Evolutionary conservation across 2,797 vertebrate genomes (phyloP), one percentile per base, ranked within the genome.

Genomic region (Leptatherina wallacei): DNA sequence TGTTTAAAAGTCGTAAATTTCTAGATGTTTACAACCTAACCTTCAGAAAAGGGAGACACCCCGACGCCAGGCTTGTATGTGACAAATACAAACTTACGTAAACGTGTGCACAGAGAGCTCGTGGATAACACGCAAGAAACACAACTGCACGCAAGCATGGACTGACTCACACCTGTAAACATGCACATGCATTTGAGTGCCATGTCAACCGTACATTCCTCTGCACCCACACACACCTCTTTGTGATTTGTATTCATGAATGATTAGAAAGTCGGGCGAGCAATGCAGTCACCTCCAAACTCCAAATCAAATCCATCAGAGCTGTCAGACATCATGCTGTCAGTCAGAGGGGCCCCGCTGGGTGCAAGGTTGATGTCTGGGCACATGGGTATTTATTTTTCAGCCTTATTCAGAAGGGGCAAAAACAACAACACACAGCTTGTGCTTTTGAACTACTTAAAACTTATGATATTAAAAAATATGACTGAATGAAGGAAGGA

Each of bases 21-120:
- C 24, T 77, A 69, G 22, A 60, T 85, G 80, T 90, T 85, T 88
- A 83, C 81, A 88, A 69, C 85, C 79, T 84, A 84, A 91, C 87
- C 88, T 92, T 88, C 84, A 65, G 73, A 86, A 89, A 72, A 89
- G 27, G 62, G 91, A 94, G 91, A 94, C 93, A 91, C 70, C 29
- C 77, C 86, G 93, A 94, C 94, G 93, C 93, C 94, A 27, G 68
- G 71, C 55, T 59, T 14, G 55, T 7, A 49, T 71, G 85, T 89
- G 89, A 88, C 90, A 86, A 86, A 85, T 30, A 61, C 80, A 85
- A 78, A 59, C 81, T 71, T 83, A 84, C 52, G n/a, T 63, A 60
- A 35, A 61, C 3, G 33, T 18, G 29, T 65, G 42, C 24, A 4
- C 24, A 60, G 35, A 73, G 63, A 69, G 32, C 11, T 60, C 2